phyloP scores from a whole-genome alignment of 2,113 vertebrate species.

The Dasyprocta punctata region DNA sequence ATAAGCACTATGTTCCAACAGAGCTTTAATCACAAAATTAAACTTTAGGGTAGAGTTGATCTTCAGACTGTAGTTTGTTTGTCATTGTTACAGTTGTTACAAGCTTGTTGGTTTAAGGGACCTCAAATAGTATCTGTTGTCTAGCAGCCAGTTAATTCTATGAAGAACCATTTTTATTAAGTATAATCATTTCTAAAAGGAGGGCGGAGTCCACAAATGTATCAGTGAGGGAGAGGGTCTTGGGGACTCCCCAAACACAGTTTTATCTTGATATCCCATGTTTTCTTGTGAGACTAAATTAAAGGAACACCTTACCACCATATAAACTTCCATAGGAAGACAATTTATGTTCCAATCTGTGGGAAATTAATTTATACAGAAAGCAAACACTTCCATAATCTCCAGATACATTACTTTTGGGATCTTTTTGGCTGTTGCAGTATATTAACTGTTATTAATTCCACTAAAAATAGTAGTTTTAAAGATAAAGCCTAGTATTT shows the following conservation, averaged over 20 bases:
- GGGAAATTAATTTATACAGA: not conserved
- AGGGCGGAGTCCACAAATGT: not conserved
- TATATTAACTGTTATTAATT: not conserved
- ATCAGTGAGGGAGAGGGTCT: not conserved
- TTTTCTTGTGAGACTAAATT: not conserved
- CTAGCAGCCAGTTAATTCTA: not conserved
- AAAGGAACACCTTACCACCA: not conserved
- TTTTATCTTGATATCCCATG: not conserved
- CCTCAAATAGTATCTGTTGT: not conserved
- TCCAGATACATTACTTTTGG: not conserved
- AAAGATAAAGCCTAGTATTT: not conserved
- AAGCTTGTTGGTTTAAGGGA: not conserved
- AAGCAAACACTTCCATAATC: not conserved
- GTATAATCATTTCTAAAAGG: not conserved
- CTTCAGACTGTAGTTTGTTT: not conserved
- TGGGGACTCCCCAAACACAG: not conserved
- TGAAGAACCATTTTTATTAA: not conserved
- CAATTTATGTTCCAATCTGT: not conserved
- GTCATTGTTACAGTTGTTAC: not conserved
- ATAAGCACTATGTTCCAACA: not conserved
- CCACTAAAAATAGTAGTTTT: not conserved
- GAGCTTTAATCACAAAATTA: not conserved
- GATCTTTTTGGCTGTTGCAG: not conserved
- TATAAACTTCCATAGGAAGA: not conserved
- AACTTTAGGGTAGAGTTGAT: not conserved